Evolutionary conservation across 2,888 invertebrate genomes (phyloP).

Genomic region (Megamerina dolium): DNA sequence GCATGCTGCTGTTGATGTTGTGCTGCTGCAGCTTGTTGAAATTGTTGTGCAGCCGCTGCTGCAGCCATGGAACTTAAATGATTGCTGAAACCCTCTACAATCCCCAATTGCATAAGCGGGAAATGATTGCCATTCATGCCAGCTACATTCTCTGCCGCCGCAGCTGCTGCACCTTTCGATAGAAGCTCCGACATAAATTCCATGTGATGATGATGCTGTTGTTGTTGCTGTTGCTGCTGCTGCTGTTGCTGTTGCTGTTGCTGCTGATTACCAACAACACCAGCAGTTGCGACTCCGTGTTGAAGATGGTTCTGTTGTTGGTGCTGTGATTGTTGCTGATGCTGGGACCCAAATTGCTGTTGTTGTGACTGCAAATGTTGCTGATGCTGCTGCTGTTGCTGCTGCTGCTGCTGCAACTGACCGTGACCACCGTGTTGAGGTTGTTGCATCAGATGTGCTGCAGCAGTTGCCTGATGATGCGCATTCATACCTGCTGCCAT

Average conservation of each 20-base stretch:
- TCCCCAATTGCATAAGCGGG: constrained; percentile 38
- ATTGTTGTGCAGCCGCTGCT: constrained; percentile 21
- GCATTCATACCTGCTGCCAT: constrained; percentile 49
- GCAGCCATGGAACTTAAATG: constrained; percentile 33
- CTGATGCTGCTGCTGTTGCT: background rate
- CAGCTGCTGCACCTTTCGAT: constrained; percentile 33
- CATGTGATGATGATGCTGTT: constrained; percentile 52
- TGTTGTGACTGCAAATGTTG: constrained; percentile 15
- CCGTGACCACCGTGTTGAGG: constrained; percentile 23
- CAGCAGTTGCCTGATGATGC: constrained; percentile 43
- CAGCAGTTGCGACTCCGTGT: constrained; percentile 39
- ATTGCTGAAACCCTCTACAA: constrained; percentile 36
- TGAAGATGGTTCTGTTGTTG: constrained; percentile 29
- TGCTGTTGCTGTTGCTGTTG: constrained; percentile 40
- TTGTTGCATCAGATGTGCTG: constrained; percentile 47
- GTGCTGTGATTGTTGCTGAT: constrained; percentile 9
- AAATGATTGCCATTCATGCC: constrained; percentile 46
- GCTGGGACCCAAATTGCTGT: constrained; percentile 10
- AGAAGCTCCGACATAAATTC: constrained; percentile 47
- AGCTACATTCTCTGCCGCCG: constrained; percentile 31
- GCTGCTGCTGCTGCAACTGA: too few relatives aligned
- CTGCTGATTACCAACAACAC: background rate
- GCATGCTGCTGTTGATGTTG: constrained; percentile 38
- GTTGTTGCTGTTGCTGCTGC: constrained; percentile 36
- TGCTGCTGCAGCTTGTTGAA: constrained; percentile 24